These are phyloP conservation scores for Patella vulgata DNA, from an alignment of 1,140 invertebrate species.

Conservation along the genomic window DNA sequence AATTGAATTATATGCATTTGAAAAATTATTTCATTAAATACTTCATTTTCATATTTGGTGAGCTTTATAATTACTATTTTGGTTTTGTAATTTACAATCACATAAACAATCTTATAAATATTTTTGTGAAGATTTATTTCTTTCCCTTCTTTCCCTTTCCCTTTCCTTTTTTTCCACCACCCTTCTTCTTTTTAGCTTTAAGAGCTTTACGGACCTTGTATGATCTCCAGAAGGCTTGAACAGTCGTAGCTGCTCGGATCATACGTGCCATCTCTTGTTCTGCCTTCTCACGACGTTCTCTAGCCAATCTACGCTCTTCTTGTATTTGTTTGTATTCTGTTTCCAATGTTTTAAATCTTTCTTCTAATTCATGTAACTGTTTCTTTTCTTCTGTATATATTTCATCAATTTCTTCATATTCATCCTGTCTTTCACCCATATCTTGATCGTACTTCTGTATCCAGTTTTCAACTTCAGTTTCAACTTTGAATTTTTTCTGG, in stretches of 20 bases:
- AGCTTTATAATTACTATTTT: too few species aligned
- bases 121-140: too few species aligned
- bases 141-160: too few species aligned
- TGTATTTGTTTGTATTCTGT: constrained; percentile 62
- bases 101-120: too few species aligned
- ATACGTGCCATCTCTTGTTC: constrained; percentile 60
- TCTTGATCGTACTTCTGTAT: constrained; percentile 65
- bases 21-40: too few species aligned
- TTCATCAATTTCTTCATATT: constrained; percentile 64
- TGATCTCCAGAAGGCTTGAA: constrained; percentile 67
- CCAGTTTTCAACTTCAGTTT: constrained; percentile 66
- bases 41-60: too few species aligned
- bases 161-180: constrained; percentile 54
- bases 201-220: constrained; percentile 66
- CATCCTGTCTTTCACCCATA: constrained; percentile 65
- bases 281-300: constrained; percentile 58
- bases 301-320: constrained; percentile 56
- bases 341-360: constrained; percentile 64
- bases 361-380: constrained; percentile 64
- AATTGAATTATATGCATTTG: too few species aligned
- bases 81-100: too few species aligned
- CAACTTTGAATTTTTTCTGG: constrained; percentile 65
- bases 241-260: constrained; percentile 62
- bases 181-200: constrained; percentile 63
- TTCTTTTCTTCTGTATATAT: constrained; percentile 66